Base-by-base conservation (phyloP, 1,140 invertebrate genomes). In the Drosophila kohkoa region DNA sequence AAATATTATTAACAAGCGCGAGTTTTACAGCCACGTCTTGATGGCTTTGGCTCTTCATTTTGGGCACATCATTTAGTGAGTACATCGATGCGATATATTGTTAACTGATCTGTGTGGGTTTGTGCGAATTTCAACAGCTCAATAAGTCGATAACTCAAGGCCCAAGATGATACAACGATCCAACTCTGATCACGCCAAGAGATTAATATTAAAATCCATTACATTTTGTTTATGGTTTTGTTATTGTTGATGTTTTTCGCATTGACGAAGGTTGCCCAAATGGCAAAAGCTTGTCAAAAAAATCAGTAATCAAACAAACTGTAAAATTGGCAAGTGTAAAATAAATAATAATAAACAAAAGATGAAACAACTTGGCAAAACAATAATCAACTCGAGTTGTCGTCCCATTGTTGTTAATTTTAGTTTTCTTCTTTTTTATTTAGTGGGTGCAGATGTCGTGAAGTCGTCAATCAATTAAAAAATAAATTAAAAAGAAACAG, bases 401-500 rank as follows among this genome's bases (percentile, higher is more conserved):
- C 51, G 41, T 51, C 46, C 64, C 80, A 88, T 88, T 83, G 80
- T 88, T 54, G 32, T 62, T 38, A 38, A 25, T 25, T 25, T 38
- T 38, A 11, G 2, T 38, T 38, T 38, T 32, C 20, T 25, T 25
- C 20, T 0, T 32, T 32, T 32, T 46, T 49, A 58, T 54, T 57
- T 32, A 32, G 71, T 88, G 77, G 83, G 81, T 83, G 83, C 80
- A 75, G 55, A 77, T 88, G 81, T 83, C 77, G 85, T 83, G 80
- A 83, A 88, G 77, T 71, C 55, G 80, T 80, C 80, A 88, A 89
- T 87, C 83, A 87, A 87, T 87, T 87, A 87, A 87, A 86, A 88
- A 7, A 20, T 73, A 16, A 66, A 72, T 68, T 60, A 41, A 59
- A 68, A 67, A 87, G 46, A 30, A 43, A 46, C 45, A 68, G 30